A percentile compares a stretch with the other conserved stretches of the same genome.
These are phyloP conservation scores for Siphonodentalium dalli DNA, from an alignment of 2,888 invertebrate genomes.

Conservation along the genomic window DNA sequence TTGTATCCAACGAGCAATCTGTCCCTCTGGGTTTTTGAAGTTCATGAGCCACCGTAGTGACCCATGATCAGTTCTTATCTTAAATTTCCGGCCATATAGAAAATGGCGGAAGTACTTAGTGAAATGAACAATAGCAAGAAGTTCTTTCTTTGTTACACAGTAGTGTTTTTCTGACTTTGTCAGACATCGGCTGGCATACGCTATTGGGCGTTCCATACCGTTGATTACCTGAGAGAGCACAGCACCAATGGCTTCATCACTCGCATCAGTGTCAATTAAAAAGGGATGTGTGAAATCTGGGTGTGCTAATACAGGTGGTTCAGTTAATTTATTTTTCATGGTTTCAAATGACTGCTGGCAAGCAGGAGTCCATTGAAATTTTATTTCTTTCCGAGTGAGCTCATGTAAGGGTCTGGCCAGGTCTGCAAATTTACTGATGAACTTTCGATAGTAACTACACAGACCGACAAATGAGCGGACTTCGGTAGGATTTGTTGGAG, in stretches of 20 bases:
- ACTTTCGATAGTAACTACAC: slow-evolving; percentile 33
- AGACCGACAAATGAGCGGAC: slow-evolving; percentile 28
- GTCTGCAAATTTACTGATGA: slow-evolving; percentile 24
- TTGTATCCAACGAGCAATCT: slow-evolving; percentile 4
- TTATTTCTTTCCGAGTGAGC: slow-evolving; percentile 13
- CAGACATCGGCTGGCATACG: slow-evolving; percentile 1
- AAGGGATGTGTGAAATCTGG: slow-evolving; percentile 11
- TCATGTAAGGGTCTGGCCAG: slow-evolving; percentile 28
- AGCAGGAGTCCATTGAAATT: slow-evolving; percentile 18
- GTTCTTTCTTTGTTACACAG: slow-evolving; percentile 1
- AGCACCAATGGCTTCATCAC: slow-evolving; percentile 16
- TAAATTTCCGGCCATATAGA: slow-evolving; percentile 4
- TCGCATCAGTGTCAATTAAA: slow-evolving; percentile 23
- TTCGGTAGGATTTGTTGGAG: slow-evolving; percentile 18
- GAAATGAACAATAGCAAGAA: neutral
- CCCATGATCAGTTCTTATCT: slow-evolving; percentile 3
- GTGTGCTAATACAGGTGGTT: slow-evolving; percentile 16
- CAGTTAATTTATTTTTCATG: slow-evolving; percentile 12
- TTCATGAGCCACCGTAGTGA: slow-evolving; percentile 6
- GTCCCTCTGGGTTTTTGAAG: slow-evolving; percentile 3
- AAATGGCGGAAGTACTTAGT: slow-evolving; percentile 1
- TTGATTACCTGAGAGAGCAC: slow-evolving; percentile 12
- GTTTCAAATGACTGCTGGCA: slow-evolving; percentile 15
- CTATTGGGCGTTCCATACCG: neutral
- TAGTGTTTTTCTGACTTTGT: slow-evolving; percentile 1